Base-by-base conservation (phyloP, 2,113 vertebrate genomes). In the Lagopus leucura region DNA sequence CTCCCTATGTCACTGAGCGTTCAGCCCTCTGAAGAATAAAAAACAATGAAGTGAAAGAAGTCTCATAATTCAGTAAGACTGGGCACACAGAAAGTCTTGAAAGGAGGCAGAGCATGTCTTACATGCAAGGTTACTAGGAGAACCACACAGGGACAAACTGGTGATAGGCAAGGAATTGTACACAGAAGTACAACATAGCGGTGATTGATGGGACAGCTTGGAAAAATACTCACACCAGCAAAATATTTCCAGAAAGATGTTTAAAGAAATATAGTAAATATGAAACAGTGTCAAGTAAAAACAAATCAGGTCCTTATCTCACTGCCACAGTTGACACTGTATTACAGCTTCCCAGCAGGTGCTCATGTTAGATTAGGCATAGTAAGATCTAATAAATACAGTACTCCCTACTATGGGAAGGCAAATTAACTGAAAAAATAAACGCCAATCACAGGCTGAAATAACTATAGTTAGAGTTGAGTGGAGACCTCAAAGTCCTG, bases 351-450 rank as follows among this genome's bases (percentile, higher is more conserved):
- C 79, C 82, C 85, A 94, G 89, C 91, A 97, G 87, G 93, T 95
- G 94, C 75, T 92, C 5, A 0, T 54, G 47, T 83, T 45, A 95
- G 93, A 94, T 94, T 92, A 91, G 72, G 27, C 88, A 78, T 16
- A 38, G 71, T 72, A 78, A 88, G 2, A 64, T 60, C 65, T 72
- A 86, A 91, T 64, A 91, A 95, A 92, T 81, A 90, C 61, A 91
- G 66, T 52, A 57, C 82, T 74, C 82, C 57, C 82, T 83, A 54
- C 64, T 42, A 67, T 0, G 6, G 84, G 72, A 93, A 94, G 69
- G 87, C 54, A 93, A 95, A 96, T 88, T 88, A 82, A 92, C 82
- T 74, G 57, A 72, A 80, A 92, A 95, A 95, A 91, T 75, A 93
- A 95, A 88, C 25, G 7, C 6, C 27, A 38, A 40, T 60, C 84